Evolutionary conservation across 2,888 invertebrate genomes (phyloP), one percentile per base, ranked within the genome.

Genomic region (Mesorhabditis sp.): DNA sequence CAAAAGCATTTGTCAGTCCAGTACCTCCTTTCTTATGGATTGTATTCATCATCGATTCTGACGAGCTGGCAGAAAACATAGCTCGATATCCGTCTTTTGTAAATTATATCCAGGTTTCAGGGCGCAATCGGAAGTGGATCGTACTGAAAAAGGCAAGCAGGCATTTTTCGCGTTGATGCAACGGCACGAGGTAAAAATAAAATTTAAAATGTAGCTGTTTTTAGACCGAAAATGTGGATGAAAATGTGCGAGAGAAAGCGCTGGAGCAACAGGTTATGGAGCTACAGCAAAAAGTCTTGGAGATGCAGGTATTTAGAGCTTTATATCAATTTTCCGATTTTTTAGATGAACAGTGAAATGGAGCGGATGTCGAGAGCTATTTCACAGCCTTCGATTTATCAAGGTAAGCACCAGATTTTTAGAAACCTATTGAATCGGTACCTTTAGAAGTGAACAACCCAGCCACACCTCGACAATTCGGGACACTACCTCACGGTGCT

Each of bases 151-250:
- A 73, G 77, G 82, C 64, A 85, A 86, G 66, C 83, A 83, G 4
- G 84, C 84, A 10, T 85, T 85, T 72, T 85, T 85, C 73, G 80
- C 81, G 43, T 74, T 84, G 7, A 78, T 83, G 80, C 64, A 63
- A 45, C 71, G 72, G 58, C 71, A 70, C 45, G 73, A 66, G 58
- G 62, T 50, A 67, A 42, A 42, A 4, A 45, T 28, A 7, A 15
- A 2, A 65, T 71, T 42, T 43, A 64, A 50, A 45, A 7, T 63
- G 3, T 63, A 15, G 66, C 15, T 50, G 7, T 50, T 50, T 50
- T n/a, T 50, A 50, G 58, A 50, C 7, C n/a, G 58, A 50, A 50
- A n/a, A 13, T n/a, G 10, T 13, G n/a, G 58, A 50, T 50, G 58
- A 50, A n/a, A 50, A 50, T n/a, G n/a, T 13, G 7, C 58, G 58